These are phyloP conservation scores for Ichneumon xanthorius DNA, from an alignment of 2,888 invertebrate species.

Conservation along the genomic window DNA sequence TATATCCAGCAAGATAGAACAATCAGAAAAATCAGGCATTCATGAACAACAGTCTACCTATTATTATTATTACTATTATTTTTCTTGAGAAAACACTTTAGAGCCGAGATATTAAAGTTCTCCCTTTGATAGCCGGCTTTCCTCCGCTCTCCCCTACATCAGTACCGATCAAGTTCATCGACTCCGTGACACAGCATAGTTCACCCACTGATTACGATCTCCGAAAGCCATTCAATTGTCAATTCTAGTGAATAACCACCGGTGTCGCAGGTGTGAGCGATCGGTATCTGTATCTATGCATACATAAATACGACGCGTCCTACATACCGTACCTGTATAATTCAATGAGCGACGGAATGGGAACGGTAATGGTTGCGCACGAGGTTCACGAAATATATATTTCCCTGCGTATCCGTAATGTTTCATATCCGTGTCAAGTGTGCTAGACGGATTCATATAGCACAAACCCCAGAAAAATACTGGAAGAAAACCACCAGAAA, in stretches of 20 bases:
- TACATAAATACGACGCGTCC: conserved; percentile 1
- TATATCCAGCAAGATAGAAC: too few species aligned
- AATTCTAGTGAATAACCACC: conserved; percentile 28
- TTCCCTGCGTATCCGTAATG: conserved; percentile 30
- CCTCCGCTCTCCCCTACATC: conserved; percentile 1
- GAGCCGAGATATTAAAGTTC: too few species aligned
- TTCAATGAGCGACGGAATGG: conserved; percentile 52
- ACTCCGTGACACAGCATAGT: conserved; percentile 1
- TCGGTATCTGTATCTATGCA: conserved; percentile 21
- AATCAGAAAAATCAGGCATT: too few species aligned
- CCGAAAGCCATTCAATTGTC: conserved; percentile 47
- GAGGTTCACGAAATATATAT: conserved; percentile 11
- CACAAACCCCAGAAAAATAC: too few species aligned
- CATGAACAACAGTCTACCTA: too few species aligned
- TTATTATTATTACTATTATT: too few species aligned
- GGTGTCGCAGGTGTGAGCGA: conserved; percentile 44
- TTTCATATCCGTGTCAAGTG: conserved; percentile 30
- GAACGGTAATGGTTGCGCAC: conserved; percentile 32
- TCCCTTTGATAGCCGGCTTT: background rate
- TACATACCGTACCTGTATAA: conserved; percentile 28
- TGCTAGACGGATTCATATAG: background rate
- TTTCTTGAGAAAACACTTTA: too few species aligned
- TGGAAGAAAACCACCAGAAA: too few species aligned
- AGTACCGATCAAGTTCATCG: conserved; percentile 24
- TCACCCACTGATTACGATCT: conserved; percentile 35